Conservation (phyloP, 2,888 invertebrate species). For the Volucella zonaria region DNA sequence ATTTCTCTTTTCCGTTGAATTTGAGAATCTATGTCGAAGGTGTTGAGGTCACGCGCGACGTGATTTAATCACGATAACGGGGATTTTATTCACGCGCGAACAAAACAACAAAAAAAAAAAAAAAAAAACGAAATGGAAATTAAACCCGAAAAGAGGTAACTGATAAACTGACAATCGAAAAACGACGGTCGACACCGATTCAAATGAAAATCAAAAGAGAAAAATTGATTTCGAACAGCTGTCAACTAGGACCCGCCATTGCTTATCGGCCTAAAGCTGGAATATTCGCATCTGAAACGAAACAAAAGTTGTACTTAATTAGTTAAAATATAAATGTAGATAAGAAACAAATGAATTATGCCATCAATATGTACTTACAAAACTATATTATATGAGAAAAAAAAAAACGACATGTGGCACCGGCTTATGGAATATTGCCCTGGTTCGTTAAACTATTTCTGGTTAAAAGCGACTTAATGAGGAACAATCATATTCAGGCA, state of each 20-base stretch:
- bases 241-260: conserved; percentile 73
- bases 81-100: not conserved
- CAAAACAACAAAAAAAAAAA: not conserved
- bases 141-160: conserved; percentile 9
- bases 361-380: not conserved
- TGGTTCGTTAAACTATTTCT: too few species aligned
- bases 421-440: too few species aligned
- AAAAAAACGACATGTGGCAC: too few species aligned
- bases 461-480: too few species aligned
- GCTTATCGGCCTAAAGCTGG: conserved; percentile 49
- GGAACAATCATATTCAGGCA: too few species aligned
- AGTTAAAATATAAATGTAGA: not conserved
- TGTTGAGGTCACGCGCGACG: too few species aligned
- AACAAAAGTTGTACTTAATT: conserved; percentile 12
- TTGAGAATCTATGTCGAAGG: too few species aligned
- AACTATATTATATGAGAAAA: not conserved
- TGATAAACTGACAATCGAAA: too few species aligned
- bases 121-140: conserved; percentile 12
- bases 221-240: conserved; percentile 42
- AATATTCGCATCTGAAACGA: conserved; percentile 61
- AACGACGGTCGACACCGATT: conserved; percentile 32
- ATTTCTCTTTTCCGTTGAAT: not conserved
- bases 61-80: not conserved
- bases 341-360: not conserved
- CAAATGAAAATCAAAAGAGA: conserved; percentile 26